These are phyloP conservation scores for Drosophila kurseongensis DNA, from an alignment of 1,140 invertebrate species.

Conservation along the genomic window DNA sequence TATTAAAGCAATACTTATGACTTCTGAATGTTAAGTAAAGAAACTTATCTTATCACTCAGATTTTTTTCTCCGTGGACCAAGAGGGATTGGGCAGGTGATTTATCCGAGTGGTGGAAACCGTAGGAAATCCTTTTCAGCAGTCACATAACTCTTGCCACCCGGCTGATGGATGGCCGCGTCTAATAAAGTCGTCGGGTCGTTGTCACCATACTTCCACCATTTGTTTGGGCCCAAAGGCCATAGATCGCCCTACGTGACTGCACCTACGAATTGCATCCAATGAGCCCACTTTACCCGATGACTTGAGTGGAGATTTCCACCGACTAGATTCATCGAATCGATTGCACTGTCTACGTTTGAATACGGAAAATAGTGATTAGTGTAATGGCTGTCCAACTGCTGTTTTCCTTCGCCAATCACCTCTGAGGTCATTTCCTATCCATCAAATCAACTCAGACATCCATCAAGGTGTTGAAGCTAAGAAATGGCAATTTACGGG, in stretches of 20 bases:
- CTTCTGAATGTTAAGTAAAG: too few relatives aligned
- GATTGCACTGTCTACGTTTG: constrained; percentile 32
- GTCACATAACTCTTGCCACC: constrained; percentile 65
- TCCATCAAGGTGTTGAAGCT: constrained; percentile 9
- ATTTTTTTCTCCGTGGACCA: constrained; percentile 1
- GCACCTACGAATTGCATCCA: constrained; percentile 68
- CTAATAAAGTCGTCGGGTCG: constrained; percentile 80
- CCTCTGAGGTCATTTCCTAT: constrained; percentile 13
- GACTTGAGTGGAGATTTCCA: constrained; percentile 14
- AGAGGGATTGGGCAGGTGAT: constrained; percentile 30
- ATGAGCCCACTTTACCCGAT: constrained; percentile 38
- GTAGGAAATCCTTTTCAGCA: constrained; percentile 78
- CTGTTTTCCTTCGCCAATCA: constrained; percentile 17
- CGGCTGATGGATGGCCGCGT: constrained; percentile 70
- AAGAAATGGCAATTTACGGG: background rate
- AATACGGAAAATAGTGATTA: constrained; percentile 26
- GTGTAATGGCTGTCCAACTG: constrained; percentile 14
- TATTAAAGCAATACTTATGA: too few relatives aligned
- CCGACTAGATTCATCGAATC: constrained; percentile 26
- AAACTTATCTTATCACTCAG: too few relatives aligned
- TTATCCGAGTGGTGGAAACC: constrained; percentile 62
- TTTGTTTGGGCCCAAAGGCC: constrained; percentile 57
- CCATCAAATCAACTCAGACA: constrained; percentile 17
- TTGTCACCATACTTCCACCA: constrained; percentile 75
- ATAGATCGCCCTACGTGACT: constrained; percentile 67